Base-by-base conservation (phyloP, 1,140 invertebrate species). In the Latrodectus geometricus region DNA sequence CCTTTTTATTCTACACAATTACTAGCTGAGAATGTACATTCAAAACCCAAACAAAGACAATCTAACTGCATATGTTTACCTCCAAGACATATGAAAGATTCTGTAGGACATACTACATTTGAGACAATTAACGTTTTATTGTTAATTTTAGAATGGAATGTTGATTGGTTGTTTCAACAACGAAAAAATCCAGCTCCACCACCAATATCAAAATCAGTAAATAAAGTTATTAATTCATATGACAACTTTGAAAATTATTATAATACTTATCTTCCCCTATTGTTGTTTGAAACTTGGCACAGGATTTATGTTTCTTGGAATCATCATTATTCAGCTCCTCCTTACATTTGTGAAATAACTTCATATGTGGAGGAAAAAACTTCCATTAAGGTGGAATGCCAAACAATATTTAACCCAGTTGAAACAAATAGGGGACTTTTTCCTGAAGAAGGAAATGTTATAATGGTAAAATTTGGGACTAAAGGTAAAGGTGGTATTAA, bases 251-350 rank as follows among this genome's bases (percentile, higher is more conserved):
- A 80, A 15, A 76, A 81, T 12, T 87, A 87, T 75, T 87, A 80
- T 61, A 87, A 87, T 50, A 80, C 85, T 17, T 87, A 80, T 17
- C 54, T 87, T n/a, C 77, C 77, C 3, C 54, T 87, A 48, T 49
- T 87, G 65, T 48, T 87, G 48, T 48, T 87, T 3, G 85, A 87
- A 75, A 87, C 78, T 21, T 87, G 85, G 85, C 77, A 87, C 0
- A 75, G 85, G n/a, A 87, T 87, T 11, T 87, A 80, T 69, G 54
- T 74, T 12, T 87, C 85, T 9, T 87, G 85, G 85, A 80, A 73
- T 49, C 74, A 70, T 49, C n/a, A 78, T 15, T 12, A 86, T 49
- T 73, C 79, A 68, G 65, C 61, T 68, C 56, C 54, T 9, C 70
- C 77, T 52, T 75, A 80, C n/a, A 66, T 66, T 66, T 80, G 76